Base-by-base conservation (phyloP, 2,888 invertebrate genomes). In the Coenonympha glycerion region DNA sequence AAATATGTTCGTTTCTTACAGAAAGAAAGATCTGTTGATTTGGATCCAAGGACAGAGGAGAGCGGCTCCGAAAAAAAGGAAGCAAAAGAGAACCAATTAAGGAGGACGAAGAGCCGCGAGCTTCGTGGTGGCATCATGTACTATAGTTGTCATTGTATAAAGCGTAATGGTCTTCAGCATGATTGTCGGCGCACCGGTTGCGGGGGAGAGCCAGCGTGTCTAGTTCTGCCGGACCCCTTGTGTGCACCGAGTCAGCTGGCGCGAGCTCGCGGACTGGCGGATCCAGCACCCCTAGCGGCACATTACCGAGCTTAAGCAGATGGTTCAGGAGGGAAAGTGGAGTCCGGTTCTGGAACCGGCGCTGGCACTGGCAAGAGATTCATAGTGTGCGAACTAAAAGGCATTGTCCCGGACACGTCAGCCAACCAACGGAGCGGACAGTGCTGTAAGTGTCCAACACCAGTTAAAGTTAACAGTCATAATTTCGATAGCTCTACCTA, bases 111-210 rank as follows among this genome's bases (percentile, higher is more conserved):
- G 58, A 87, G 88, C 65, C 83, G 89, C 49, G 89, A 89, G 65
- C 70, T 90, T 55, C 81, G 90, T 24, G 88, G 86, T 51, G 88
- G 90, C 16, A 71, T 87, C 33, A 83, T 90, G 76, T 86, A 88
- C 64, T 85, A 86, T 51, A 88, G 89, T 58, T 90, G 90, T 63
- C 87, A 88, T 62, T 90, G 90, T 65, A 85, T 88, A 52, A 89
- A 89, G 59, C 86, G 89, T 49, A 90, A 90, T 60, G 90, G 90
- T 16, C 76, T 90, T 24, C 90, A 90, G 64, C 90, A 90, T 61
- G 86, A 88, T 53, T 90, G 90, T 65, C 86, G 88, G 22, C 80
- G 89, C 24, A 84, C 84, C 1, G 87, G 85, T 22, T 89, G 89
- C 58, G 84, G 86, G 44, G 89, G 89, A 6, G 79, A 87, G 53